phyloP scores from a whole-genome alignment of 2,797 vertebrate species.

The Sparidentex hasta region DNA sequence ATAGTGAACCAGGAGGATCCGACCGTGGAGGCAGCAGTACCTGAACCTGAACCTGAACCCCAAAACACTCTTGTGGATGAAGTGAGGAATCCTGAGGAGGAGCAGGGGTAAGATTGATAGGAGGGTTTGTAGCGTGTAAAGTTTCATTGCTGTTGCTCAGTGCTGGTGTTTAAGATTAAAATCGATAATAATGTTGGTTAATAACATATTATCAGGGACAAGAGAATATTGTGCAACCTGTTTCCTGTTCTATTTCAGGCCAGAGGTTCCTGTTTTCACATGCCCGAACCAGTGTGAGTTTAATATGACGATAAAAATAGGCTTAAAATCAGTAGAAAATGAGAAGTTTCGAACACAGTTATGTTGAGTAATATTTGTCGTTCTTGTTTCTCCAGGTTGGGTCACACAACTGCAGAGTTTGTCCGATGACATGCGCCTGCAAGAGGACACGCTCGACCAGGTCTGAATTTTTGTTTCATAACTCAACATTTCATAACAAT shows the following conservation, averaged over 20 bases:
- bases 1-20: background rate
- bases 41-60: background rate
- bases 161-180: too few species aligned
- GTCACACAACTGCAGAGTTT: slow-evolving; percentile 66
- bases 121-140: background rate
- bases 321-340: background rate
- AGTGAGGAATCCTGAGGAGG: accelerated
- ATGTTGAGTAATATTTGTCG: background rate
- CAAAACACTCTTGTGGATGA: slow-evolving; percentile 35
- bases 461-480: slow-evolving; percentile 23
- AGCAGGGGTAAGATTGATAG: slow-evolving; percentile 10
- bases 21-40: accelerated
- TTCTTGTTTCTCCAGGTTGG: slow-evolving; percentile 57
- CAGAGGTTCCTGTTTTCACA: background rate
- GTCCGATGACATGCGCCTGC: slow-evolving; percentile 57
- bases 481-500: too few species aligned
- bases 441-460: slow-evolving; percentile 34
- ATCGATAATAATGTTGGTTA: too few species aligned
- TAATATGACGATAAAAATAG: background rate
- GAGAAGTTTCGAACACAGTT: too few species aligned
- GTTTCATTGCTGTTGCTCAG: too few species aligned
- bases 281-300: slow-evolving; percentile 43
- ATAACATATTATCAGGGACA: too few species aligned
- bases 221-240: background rate
- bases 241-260: slow-evolving; percentile 13